These are phyloP conservation scores for Conops quadrifasciatus DNA, from an alignment of 2,888 invertebrate species.

Conservation along the genomic window DNA sequence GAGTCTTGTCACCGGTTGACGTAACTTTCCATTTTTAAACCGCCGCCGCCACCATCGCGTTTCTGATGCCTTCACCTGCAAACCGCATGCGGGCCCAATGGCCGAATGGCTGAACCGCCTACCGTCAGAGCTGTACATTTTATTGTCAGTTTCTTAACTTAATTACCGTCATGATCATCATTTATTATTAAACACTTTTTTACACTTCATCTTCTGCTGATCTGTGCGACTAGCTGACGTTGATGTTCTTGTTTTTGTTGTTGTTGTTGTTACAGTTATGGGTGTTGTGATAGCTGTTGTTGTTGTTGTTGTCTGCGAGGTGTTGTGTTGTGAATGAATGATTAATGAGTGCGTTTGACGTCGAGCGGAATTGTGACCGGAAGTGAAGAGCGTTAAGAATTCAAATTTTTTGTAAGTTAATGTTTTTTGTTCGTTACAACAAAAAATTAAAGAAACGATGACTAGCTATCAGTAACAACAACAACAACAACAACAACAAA, in stretches of 20 bases:
- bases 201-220: not conserved
- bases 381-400: constrained; percentile 4
- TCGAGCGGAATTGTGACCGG: constrained; percentile 12
- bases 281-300: not conserved
- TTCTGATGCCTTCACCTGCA: not conserved
- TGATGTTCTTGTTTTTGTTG: too few relatives aligned
- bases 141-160: not conserved
- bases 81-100: not conserved
- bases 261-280: not conserved
- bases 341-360: not conserved
- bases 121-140: not conserved
- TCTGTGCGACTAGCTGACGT: not conserved
- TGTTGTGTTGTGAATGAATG: not conserved
- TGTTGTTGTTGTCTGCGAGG: not conserved
- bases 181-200: not conserved
- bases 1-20: too few relatives aligned
- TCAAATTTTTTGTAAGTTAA: not conserved
- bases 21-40: not conserved
- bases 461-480: not conserved
- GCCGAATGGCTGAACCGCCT: not conserved
- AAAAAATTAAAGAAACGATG: too few relatives aligned
- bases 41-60: not conserved
- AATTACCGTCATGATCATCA: not conserved
- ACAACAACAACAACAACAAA: too few relatives aligned
- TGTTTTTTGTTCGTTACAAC: not conserved